Evolutionary conservation across 2,888 invertebrate genomes (phyloP), one percentile per base, ranked within the genome.

Genomic region (Hemaris fuciformis): DNA sequence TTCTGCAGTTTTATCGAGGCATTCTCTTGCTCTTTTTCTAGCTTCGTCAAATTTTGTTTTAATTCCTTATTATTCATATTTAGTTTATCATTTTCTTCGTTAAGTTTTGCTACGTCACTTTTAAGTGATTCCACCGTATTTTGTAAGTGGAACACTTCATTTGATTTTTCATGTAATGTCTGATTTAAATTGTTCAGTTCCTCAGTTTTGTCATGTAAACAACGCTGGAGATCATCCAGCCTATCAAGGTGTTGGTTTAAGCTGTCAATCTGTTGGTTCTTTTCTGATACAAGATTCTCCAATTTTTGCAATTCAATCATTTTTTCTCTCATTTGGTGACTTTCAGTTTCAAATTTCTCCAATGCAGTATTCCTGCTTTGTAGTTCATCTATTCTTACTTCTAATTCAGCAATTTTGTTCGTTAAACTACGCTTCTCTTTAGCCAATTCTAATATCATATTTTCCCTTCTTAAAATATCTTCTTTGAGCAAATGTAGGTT

Each of bases 361-460:
- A 89, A 73, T 25, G 77, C 70, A 8, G 79, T 84, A 65, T 89
- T 92, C 66, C 87, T 86, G 65, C 87, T 90, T 62, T 91, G 87
- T 56, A 93, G 71, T 64, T 93, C 93, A 56, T 92, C 87, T 43
- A 91, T 85, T 74, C 91, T 93, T 15, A 93, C 85, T 72, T 93
- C 93, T 38, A 94, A 66, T 73, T 93, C 93, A n/a, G 87, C 78
- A 69, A 87, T 74, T 75, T 83, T 86, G 62, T 86, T 87, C 1
- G 93, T 93, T 62, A 94, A 73, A 64, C 91, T 93, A 15, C 93
- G 89, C 75, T 94, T 94, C 66, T 94, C 94, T 79, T 93, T 93
- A 4, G 94, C 92, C 34, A 94, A 78, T 77, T 93, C 92, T 58
- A 93, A 71, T 65, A 93, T 93, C 93, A 94, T 93, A 61, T 94